Evolutionary conservation across 1,140 invertebrate genomes (phyloP), one percentile per base, ranked within the genome.

Genomic region (Trypoxylus dichotomus): DNA sequence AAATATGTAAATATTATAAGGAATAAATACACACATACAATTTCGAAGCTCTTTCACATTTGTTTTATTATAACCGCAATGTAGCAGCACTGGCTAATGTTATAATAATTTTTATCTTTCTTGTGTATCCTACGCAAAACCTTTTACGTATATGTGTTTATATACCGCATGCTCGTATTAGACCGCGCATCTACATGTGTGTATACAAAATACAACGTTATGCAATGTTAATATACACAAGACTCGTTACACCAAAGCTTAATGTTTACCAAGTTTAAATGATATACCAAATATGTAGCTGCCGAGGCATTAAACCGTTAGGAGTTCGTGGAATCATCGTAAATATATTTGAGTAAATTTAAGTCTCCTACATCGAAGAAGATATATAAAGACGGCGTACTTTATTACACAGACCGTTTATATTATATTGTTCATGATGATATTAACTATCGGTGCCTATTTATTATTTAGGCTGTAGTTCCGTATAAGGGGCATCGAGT

Each of bases 301-400:
- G 47, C 19, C 47, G 47, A 19, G 47, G 19, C 47, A 19, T 54
- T 19, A 54, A 19, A 54, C 47, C 47, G 47, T 54, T 54, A 54
- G 47, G 19, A 6, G 47, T 54, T 54, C 47, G 15, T 19, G 15
- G 47, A 54, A 54, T 54, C n/a, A 15, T 54, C 47, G 47, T 54
- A 54, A 54, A 54, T 54, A 19, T 54, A 54, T 54, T 54, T 54
- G 19, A 54, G 47, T 54, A 54, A 54, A 54, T 54, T 54, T n/a
- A 54, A 54, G 47, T 19, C 47, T 54, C 47, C 47, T 54, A n/a
- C 47, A n/a, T 54, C 15, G 47, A 54, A 54, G 19, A 19, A 54
- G 47, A 54, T 37, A 37, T 37, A 37, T 37, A 37, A 37, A 37
- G 32, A 37, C 32, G 32, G 32, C 32, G 32, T 8, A 37, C 32